Evolutionary conservation across 2,113 vertebrate species (phyloP).

Genomic region (Propithecus coquereli): DNA sequence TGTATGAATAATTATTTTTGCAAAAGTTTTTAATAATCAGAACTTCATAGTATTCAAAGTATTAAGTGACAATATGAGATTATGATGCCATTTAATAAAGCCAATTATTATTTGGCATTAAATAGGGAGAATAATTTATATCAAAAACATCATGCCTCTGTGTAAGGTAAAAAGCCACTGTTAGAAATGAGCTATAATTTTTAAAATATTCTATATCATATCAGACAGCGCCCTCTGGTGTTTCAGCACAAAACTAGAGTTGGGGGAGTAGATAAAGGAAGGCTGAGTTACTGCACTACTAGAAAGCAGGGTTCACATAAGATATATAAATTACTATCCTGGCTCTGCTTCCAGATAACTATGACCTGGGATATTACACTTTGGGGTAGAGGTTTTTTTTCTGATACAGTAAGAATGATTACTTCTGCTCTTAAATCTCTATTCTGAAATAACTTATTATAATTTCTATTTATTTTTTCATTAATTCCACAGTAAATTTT

Average conservation of each 20-base stretch:
- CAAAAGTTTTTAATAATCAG: not conserved
- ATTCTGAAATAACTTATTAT: constrained; percentile 32
- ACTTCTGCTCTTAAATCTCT: constrained; percentile 16
- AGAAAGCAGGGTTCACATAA: not conserved
- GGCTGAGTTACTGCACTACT: not conserved
- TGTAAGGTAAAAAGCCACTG: not conserved
- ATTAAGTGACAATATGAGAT: constrained; percentile 13
- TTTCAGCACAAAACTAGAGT: constrained; percentile 24
- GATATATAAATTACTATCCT: not conserved
- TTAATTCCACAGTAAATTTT: constrained; percentile 15
- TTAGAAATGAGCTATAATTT: not conserved
- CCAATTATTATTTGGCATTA: constrained; percentile 2
- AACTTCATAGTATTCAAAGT: constrained; percentile 24
- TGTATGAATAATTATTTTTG: not conserved
- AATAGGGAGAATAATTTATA: not conserved
- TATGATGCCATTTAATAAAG: constrained; percentile 21
- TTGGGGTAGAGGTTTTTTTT: not conserved
- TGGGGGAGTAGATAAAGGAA: not conserved
- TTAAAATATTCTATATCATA: not conserved
- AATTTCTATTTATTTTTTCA: not conserved
- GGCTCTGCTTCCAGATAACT: not conserved
- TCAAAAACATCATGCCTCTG: not conserved
- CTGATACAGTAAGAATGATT: not conserved
- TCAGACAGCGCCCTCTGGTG: constrained; percentile 49
- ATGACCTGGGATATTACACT: not conserved